Evolutionary conservation across 2,888 invertebrate genomes (phyloP), one percentile per base, ranked within the genome.

Genomic region (Ophioninae sp.): DNA sequence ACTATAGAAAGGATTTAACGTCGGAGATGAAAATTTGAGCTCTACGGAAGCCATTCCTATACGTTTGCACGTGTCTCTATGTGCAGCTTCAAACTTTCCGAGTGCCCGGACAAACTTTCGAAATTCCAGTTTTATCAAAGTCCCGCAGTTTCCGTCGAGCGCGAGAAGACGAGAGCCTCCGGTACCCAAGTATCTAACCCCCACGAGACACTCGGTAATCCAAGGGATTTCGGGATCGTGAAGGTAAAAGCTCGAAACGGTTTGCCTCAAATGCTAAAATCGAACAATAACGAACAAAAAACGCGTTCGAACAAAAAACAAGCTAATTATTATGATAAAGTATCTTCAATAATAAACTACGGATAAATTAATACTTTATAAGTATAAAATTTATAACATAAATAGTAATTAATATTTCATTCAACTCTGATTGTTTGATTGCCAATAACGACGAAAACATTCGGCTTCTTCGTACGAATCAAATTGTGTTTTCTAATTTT

Each of bases 91-190:
- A 37, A 79, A 79, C 73, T 39, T 64, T 37, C 59, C 61, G 74
- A 74, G 74, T 80, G 68, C 68, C 68, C 68, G 39, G 68, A 68
- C 68, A 80, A 80, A 74, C 30, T 30, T 80, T 80, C 63, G 41
- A 72, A 74, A 68, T 74, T 74, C 68, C 63, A 68, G 74, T 80
- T 74, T 64, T 72, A 51, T 64, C 59, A 77, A 68, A 68, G 23
- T 63, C n/a, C 56, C 37, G 58, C 22, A 51, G 51, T 51, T 68
- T 68, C 13, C 6, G 68, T 13, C 13, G 51, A 8, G 37, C 20
- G 20, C n/a, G n/a, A 41, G 39, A 30, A 22, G 68, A 68, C 22
- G 13, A 68, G 51, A 6, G 17, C 51, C n/a, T 23, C 22, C 22
- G 51, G 17, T 41, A 20, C 51, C 20, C 51, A 68, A 68, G 51